Evolutionary conservation across 2,113 vertebrate species (phyloP), one percentile per base, ranked within the genome.

Genomic region (Chitala chitala): DNA sequence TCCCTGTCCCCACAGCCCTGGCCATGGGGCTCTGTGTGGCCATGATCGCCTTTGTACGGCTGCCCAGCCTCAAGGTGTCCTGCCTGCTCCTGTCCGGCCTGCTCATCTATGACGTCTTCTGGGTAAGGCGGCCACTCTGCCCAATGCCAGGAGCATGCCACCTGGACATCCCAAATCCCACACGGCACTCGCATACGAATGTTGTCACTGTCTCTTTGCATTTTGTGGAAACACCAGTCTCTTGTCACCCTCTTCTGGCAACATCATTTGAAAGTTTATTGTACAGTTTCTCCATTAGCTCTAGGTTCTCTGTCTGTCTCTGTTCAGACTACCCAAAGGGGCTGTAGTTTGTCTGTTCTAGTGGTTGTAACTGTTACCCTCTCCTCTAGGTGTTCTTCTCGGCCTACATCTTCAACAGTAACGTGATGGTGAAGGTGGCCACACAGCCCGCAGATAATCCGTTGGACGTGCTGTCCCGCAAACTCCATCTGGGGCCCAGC

Each of bases 381-480:
- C 66, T 33, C 77, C 7, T 5, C 0, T 81, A 99, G 96, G 96
- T 99, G 31, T 99, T 99, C 84, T 99, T 99, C 87, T 99, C 97
- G 59, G 96, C 97, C 76, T 99, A 99, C 90, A 99, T 99, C 89
- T 99, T 99, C 81, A 99, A 98, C 78, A 99, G 97, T 86, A 99
- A 99, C 1, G 97, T 99, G 80, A 99, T 99, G 97, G 97, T 99
- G 81, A 99, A 99, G 88, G 97, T 99, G 79, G 97, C 97, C 87
- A 99, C 97, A 0, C 97, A 99, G 55, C 97, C 97, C 2, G 97
- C 96, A 66, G 97, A 99, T 84, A 99, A 99, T 65, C 97, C 97
- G 71, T 92, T 99, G 4, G 97, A 99, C 0, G 97, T 99, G 63
- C 87, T 99, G 36, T 99, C 97, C 61, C 92, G 96, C 83, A 99